Evolutionary conservation across 2,797 vertebrate species (phyloP).

Genomic region (Ctenochaetus hawaiiensis): DNA sequence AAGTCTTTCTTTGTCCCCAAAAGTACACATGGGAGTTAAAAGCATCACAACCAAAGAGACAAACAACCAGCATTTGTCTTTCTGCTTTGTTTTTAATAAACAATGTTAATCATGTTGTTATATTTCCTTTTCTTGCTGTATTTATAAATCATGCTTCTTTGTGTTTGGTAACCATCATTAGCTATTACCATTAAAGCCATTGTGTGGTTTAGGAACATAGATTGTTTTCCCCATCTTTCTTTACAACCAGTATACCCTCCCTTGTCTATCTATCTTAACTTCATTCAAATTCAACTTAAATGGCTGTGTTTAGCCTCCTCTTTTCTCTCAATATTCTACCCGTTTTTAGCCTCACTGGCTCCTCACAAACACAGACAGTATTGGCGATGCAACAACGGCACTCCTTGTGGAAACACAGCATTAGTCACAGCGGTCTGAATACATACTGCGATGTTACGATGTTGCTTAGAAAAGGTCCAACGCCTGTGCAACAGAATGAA

Average conservation of each 20-base stretch:
- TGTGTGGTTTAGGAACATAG: no score
- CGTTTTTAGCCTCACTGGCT: constrained; percentile 58
- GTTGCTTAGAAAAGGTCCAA: background rate
- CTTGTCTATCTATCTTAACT: background rate
- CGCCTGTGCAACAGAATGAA: background rate
- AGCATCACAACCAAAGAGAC: no score
- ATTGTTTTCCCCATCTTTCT: no score
- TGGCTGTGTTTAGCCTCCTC: constrained; percentile 31
- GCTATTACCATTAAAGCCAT: no score
- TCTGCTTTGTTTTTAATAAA: no score
- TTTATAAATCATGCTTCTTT: no score
- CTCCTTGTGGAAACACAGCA: constrained; percentile 16
- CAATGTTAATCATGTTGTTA: no score
- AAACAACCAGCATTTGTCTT: no score
- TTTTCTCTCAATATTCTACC: constrained; percentile 41
- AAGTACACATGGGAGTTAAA: no score
- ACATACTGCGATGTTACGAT: constrained; percentile 5
- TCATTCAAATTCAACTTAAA: constrained; percentile 32
- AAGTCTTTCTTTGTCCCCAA: no score
- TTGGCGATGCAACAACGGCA: constrained; percentile 18
- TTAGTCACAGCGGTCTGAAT: constrained; percentile 40
- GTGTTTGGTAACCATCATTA: no score
- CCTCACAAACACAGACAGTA: constrained; percentile 47
- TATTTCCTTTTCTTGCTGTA: no score
- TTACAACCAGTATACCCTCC: background rate